A percentile compares a stretch with the other conserved stretches of the same genome.
phyloP scores from a whole-genome alignment of 2,888 invertebrate species.

The Archaeoteleia sp. region DNA sequence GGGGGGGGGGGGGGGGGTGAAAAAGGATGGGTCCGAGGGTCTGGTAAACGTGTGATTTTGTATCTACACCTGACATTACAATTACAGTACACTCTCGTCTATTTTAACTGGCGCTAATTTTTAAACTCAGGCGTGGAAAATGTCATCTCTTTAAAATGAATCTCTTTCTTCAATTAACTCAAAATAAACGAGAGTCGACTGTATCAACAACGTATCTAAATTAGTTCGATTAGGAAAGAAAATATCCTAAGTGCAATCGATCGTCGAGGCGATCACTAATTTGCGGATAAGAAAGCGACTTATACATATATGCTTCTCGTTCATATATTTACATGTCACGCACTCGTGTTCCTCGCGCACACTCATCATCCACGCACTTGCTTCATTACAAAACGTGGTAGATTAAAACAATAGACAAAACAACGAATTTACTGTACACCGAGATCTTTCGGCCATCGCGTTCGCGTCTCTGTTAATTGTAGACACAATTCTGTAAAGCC shows the following conservation, averaged over 20 bases:
- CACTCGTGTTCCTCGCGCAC: conserved; percentile 42
- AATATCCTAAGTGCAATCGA: conserved; percentile 44
- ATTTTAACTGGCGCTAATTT: no score
- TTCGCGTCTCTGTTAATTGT: no score
- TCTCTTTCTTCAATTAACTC: no score
- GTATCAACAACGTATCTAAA: conserved; percentile 50
- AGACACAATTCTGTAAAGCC: no score
- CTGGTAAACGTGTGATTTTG: conserved; percentile 28
- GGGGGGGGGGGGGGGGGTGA: not conserved
- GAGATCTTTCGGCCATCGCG: conserved; percentile 69
- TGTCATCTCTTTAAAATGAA: no score
- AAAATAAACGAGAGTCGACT: no score
- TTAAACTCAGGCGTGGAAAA: no score
- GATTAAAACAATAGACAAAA: conserved; percentile 58
- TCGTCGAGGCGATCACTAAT: conserved; percentile 41
- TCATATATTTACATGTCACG: conserved; percentile 57
- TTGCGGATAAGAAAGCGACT: conserved; percentile 46
- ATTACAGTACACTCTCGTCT: conserved; percentile 9
- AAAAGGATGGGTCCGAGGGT: conserved; percentile 11
- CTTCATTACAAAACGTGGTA: conserved; percentile 48
- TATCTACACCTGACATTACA: conserved; percentile 56
- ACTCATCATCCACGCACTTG: conserved; percentile 44
- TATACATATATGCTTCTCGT: conserved; percentile 43
- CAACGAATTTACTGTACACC: conserved; percentile 68
- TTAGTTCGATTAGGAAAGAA: conserved; percentile 47